Percentiles rank a stretch among this genome's conserved stretches.
Evolutionary conservation across 2,797 vertebrate species (phyloP).

Genomic region (Parauchenoglanis ngamensis): DNA sequence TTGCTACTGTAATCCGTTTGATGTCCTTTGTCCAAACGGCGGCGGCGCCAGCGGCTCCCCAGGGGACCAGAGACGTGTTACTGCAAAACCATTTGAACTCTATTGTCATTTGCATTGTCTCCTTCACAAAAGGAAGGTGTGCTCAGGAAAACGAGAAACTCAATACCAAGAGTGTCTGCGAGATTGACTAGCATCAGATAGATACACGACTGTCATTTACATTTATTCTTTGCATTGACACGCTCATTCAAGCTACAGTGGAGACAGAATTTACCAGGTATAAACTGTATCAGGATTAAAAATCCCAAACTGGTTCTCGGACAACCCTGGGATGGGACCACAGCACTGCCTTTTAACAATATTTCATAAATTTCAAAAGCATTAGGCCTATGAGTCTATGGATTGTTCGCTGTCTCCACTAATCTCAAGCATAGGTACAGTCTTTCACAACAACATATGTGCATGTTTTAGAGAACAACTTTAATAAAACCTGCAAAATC

Average conservation of each 20-base stretch:
- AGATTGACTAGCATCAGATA: not conserved
- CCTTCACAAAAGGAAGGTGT: constrained; percentile 38
- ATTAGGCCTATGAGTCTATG: not conserved
- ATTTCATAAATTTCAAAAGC: not conserved
- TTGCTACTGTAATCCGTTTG: constrained; percentile 78
- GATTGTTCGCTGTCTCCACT: not conserved
- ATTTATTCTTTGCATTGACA: not conserved
- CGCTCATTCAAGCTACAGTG: not conserved
- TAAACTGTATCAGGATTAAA: not conserved
- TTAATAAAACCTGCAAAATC: not conserved
- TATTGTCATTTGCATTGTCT: constrained; percentile 49
- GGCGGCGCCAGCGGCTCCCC: constrained; percentile 67
- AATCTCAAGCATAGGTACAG: not conserved
- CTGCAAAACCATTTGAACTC: constrained; percentile 54
- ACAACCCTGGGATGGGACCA: not conserved
- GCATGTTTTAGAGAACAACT: not conserved
- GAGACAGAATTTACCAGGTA: not conserved
- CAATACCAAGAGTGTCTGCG: not conserved
- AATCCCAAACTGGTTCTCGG: not conserved
- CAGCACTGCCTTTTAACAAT: not conserved
- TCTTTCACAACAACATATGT: not conserved
- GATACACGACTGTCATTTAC: not conserved
- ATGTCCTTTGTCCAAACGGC: constrained; percentile 68
- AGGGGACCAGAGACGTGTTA: constrained; percentile 61
- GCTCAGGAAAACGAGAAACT: constrained; percentile 28